Evolutionary conservation across 2,888 invertebrate species (phyloP), one percentile per base, ranked within the genome.

Genomic region (Flexamia atlantica): DNA sequence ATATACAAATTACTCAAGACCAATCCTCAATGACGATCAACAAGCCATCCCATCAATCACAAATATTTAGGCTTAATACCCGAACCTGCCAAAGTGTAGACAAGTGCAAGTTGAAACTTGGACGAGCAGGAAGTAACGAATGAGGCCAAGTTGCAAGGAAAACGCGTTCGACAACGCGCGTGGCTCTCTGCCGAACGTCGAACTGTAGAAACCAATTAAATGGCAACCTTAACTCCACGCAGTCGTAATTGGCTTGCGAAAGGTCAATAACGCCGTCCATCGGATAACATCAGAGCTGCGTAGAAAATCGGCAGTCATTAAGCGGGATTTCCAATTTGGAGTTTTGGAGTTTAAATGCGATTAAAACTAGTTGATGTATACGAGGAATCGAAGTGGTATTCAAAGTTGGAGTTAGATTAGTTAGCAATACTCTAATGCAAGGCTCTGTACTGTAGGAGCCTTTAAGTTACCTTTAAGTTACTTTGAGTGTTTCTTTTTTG

Each of bases 71-170:
- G n/a, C n/a, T 36, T 36, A 36, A 36, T 9, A 36, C 36, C 36
- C 36, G 4, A 36, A 36, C 4, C 36, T 7, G 36, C 4, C 36
- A 36, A 36, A 36, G 36, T 36, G 9, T 36, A 36, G 9, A 36
- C 36, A 36, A 36, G 9, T n/a, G n/a, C 36, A 36, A 36, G 36
- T 36, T 36, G 36, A 46, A 46, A 46, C 46, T 14, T 12, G 46
- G 46, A 46, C 4, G 46, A 46, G 12, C 46, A 46, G 46, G 46
- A 53, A 53, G 23, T 53, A 64, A 4, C 64, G 28, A 64, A 64
- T n/a, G 28, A 64, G 64, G 64, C 30, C 64, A 28, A 64, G 64
- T 64, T 12, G 4, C 14, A 30, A 64, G 64, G 64, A 64, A 30
- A 64, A 64, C 64, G 64, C 64, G 64, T 64, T 17, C 1, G 28